phyloP scores from a whole-genome alignment of 1,140 invertebrate genomes.

The Matsumurasca onukii region DNA sequence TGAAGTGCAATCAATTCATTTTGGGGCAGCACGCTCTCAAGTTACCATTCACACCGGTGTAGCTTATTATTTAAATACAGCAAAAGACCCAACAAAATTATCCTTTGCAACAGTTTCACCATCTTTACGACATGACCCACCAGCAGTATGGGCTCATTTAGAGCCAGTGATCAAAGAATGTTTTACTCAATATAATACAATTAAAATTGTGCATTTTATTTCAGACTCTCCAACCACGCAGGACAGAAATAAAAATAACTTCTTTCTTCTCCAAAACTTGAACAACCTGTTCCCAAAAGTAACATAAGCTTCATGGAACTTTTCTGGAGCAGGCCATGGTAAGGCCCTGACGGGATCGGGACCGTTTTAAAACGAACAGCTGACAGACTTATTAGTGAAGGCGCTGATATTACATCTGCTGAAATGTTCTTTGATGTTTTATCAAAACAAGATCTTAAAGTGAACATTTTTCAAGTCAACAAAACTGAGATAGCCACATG shows the following conservation, averaged over 20 bases:
- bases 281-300: constrained; percentile 33
- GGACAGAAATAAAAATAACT: constrained; percentile 37
- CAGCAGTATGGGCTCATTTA: not conserved
- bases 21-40: not conserved
- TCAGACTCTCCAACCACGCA: constrained; percentile 37
- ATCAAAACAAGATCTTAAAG: not conserved
- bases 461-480: not conserved
- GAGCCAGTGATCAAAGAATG: not conserved
- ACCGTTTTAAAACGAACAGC: constrained; percentile 47
- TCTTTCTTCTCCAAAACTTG: constrained; percentile 36
- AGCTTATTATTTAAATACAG: not conserved
- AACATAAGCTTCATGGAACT: constrained; percentile 48
- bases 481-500: not conserved
- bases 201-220: constrained; percentile 38
- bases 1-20: not conserved
- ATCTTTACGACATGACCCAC: not conserved
- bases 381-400: constrained; percentile 34
- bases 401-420: not conserved
- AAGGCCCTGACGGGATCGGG: constrained; percentile 52
- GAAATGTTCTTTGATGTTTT: not conserved
- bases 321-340: constrained; percentile 49
- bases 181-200: not conserved
- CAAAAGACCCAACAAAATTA: not conserved
- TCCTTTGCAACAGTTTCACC: not conserved
- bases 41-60: not conserved